phyloP scores from a whole-genome alignment of 2,888 invertebrate species.

The Coronaproctus castanopsis region DNA sequence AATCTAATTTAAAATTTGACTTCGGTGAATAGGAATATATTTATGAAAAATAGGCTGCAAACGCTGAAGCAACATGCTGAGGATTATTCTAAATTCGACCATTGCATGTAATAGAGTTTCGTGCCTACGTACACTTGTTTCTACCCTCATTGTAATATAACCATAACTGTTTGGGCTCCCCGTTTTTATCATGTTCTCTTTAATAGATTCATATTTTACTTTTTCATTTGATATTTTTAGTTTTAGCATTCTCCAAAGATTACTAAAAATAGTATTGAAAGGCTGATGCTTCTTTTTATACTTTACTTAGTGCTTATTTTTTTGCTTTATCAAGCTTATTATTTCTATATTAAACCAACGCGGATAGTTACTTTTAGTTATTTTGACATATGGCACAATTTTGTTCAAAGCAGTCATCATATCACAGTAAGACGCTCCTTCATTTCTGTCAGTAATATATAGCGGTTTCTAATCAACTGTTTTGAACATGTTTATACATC shows the following conservation, averaged over 20 bases:
- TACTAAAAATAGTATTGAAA: background rate
- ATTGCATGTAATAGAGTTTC: background rate
- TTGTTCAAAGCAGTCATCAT: background rate
- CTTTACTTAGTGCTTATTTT: background rate
- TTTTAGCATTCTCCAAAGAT: background rate
- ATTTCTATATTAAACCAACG: background rate
- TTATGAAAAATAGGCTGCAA: background rate
- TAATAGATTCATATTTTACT: background rate
- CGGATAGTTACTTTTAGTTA: background rate
- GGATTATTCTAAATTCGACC: background rate
- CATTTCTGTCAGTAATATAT: background rate
- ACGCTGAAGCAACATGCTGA: background rate
- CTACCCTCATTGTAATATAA: background rate
- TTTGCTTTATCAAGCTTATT: background rate
- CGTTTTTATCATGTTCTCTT: background rate
- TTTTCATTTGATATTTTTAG: background rate
- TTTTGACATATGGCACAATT: background rate
- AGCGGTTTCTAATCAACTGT: background rate
- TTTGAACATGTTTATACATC: background rate
- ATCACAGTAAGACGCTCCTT: background rate
- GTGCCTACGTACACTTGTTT: background rate
- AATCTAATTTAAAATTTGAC: background rate
- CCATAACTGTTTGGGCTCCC: background rate
- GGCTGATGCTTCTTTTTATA: background rate
- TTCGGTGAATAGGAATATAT: background rate